Evolutionary conservation across 2,797 vertebrate species (phyloP), one percentile per base, ranked within the genome.

Genomic region (Hyperoplus immaculatus): DNA sequence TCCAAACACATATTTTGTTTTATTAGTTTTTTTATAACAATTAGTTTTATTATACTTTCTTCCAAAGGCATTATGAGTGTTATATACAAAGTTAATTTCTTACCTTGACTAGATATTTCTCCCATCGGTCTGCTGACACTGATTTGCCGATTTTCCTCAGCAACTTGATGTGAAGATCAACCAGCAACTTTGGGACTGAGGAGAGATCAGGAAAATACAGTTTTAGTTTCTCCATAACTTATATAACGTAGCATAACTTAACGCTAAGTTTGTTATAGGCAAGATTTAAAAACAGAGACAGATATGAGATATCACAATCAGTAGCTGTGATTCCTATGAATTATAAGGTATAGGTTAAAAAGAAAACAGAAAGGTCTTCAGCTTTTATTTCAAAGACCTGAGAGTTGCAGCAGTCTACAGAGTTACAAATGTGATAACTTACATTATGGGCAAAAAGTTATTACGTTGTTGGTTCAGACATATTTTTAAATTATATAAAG

Each of bases 61-160:
- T 50, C n/a, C 29, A 50, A 3, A 8, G 16, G 0, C 51, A 16
- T 29, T 10, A 5, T 41, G 15, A 11, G 18, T 8, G 21, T 21
- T 21, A 21, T 21, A 21, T 21, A 21, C 1, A 2, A 38, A 10
- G 13, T 3, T 13, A 64, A 56, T 29, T 4, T 3, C 74, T 91
- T 95, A 99, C 98, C 97, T 97, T 99, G 71, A 98, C 93, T 10
- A 99, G 95, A 86, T 99, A 96, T 80, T 99, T 99, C 93, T 99
- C 98, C 98, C 98, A 99, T 97, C 98, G 93, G 80, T 99, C 98
- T 78, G 97, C 96, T 1, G 97, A 97, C 87, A 99, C 98, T 0
- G 98, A 99, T 89, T 99, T 99, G 59, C 98, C 98, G 60, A 99
- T 98, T 92, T 99, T 99, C 89, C 98, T 96, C 95, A 99, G 95